Evolutionary conservation across 2,113 vertebrate genomes (phyloP), one percentile per base, ranked within the genome.

Genomic region (Tamias sibiricus): DNA sequence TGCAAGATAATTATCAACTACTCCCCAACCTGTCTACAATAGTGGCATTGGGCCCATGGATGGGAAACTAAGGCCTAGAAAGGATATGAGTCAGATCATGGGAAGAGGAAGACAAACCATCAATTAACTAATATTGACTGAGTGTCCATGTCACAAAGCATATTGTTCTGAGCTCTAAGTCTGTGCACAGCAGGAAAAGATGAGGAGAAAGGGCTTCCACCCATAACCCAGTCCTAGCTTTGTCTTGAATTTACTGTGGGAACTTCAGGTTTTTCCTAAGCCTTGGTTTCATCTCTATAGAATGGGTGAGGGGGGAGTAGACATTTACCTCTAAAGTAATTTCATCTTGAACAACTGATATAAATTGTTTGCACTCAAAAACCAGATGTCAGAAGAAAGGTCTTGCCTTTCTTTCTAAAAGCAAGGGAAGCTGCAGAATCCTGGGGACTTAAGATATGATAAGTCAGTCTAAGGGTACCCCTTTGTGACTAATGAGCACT

Each of bases 181-280:
- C 57, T 37, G 44, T 72, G 22, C 66, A 84, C 28, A 83, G 54
- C 64, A 95, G 83, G 83, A 83, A 95, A 84, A 79, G 37, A 69
- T 7, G 17, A 79, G 37, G 52, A 74, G 40, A 91, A 85, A 49
- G 9, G 62, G 22, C 30, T 84, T 76, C 64, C 32, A 59, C 12
- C 14, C 87, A 28, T 49, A 8, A 83, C 22, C 14, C 49, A 40
- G 22, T 24, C 24, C 20, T 82, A 69, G 42, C 24, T 90, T 74
- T 94, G 68, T 69, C 49, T 76, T 74, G 32, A 77, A 81, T 79
- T 95, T 72, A 87, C 83, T 91, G 37, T 69, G 28, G 69, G 35
- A 77, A 35, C 44, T 87, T 71, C 30, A 82, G n/a, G 24, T 54
- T 94, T 84, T 42, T 81, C 72, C 47, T 57, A 89, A 89, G 28